Percentiles rank a stretch among this genome's conserved stretches.
Evolutionary conservation across 2,888 invertebrate species (phyloP).

Genomic region (Euzophera pinguis): DNA sequence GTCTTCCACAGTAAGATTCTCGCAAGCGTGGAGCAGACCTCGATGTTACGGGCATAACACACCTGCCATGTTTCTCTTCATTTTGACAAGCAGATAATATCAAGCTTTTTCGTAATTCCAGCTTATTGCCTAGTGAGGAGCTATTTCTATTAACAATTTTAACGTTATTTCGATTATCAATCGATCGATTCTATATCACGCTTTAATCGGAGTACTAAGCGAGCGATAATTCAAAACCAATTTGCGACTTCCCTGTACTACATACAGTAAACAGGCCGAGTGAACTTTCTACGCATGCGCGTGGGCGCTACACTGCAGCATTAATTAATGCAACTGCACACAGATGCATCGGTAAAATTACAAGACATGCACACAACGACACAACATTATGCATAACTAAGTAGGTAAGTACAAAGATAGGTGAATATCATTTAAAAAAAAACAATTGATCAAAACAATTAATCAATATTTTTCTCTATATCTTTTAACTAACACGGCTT

Average conservation of each 20-base stretch:
- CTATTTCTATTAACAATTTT: too few species aligned
- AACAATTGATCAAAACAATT: too few species aligned
- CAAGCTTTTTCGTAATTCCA: not conserved
- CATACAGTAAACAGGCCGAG: constrained; percentile 27
- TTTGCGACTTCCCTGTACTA: constrained; percentile 34
- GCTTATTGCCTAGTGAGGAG: not conserved
- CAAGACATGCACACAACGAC: constrained; percentile 42
- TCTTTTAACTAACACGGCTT: too few species aligned
- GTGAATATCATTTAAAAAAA: too few species aligned
- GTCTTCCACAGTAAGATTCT: too few species aligned
- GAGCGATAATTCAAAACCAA: constrained; percentile 35
- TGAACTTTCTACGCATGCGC: constrained; percentile 50
- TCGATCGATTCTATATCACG: not conserved
- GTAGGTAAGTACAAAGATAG: not conserved
- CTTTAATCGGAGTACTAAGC: constrained; percentile 9
- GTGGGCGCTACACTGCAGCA: constrained; percentile 52
- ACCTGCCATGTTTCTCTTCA: too few species aligned
- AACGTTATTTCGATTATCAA: not conserved
- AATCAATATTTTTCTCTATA: too few species aligned
- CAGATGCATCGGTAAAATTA: constrained; percentile 34
- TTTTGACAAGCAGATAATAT: too few species aligned
- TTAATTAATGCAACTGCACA: constrained; percentile 61
- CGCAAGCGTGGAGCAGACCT: too few species aligned
- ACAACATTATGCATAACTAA: constrained; percentile 18
- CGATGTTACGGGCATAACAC: too few species aligned